Evolutionary conservation across 2,888 invertebrate species (phyloP), one percentile per base, ranked within the genome.

Genomic region (Paralinhomoeus sp.): DNA sequence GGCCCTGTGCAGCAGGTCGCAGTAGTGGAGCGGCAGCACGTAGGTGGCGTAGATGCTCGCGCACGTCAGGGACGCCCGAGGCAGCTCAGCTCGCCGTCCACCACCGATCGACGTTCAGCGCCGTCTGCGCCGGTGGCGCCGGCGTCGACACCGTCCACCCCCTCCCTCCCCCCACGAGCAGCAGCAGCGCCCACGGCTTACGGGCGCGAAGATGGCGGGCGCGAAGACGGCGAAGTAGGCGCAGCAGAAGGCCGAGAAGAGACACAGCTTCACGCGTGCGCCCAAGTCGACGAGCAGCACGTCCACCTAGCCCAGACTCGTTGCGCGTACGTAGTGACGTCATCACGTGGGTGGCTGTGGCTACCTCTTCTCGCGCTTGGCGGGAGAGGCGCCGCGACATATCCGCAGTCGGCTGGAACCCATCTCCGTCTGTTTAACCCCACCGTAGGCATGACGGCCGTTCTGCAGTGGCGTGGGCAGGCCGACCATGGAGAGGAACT

Each of bases 151-250:
- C n/a, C n/a, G n/a, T n/a, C n/a, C n/a, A n/a, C n/a, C n/a, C n/a
- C n/a, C n/a, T n/a, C n/a, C n/a, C n/a, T n/a, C n/a, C n/a, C n/a
- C n/a, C n/a, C n/a, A n/a, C n/a, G n/a, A n/a, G n/a, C n/a, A n/a
- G 12, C 35, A 18, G 5, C 17, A 5, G 5, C 5, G 17, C 9
- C 3, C 39, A 17, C 23, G 2, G 24, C 39, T 23, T 66, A 80
- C 81, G 71, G 80, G 79, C 31, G 81, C 78, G 70, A 87, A 83
- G 61, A 80, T 78, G 57, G 81, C 78, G 0, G 87, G 87, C 46
- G 87, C 73, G 58, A 84, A 78, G 45, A 81, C 78, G 37, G 80
- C 75, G 62, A 83, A 84, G 62, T 85, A 87, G 0, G 83, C 79
- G 53, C 78, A 79, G 7, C 80, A 64, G 37, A 84, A 72, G 0